Evolutionary conservation across 2,888 invertebrate genomes (phyloP), one percentile per base, ranked within the genome.

Genomic region (Lordiphosa fenestrarum): DNA sequence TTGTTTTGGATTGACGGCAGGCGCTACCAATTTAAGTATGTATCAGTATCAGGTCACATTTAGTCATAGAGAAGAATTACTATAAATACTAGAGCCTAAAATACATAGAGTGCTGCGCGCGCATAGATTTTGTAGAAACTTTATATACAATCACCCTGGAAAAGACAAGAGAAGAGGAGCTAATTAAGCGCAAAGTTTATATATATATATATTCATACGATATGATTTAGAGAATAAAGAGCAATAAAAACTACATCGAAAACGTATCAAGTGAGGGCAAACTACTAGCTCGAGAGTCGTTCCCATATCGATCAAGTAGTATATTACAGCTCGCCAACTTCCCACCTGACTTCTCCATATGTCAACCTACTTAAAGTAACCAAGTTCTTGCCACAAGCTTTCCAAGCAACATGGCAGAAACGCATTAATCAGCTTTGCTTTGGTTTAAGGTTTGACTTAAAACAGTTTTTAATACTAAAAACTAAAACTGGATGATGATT

Each of bases 11-110:
- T 52, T 39, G 30, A 47, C 37, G 15, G 57, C 44, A 53, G 69
- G 58, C 64, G 35, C 46, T 59, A 48, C 62, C 65, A 63, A 65
- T 83, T 66, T 60, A 47, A 60, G 67, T 63, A 58, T 66, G 66
- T 81, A 84, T 81, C 76, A 84, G 76, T 84, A 82, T 77, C 77
- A 77, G 84, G 77, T 81, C 77, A 77, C 66, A 74, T 56, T 74
- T 84, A 70, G 71, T 81, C 69, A 84, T 66, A 77, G 62, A 71
- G 39, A 61, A 75, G 72, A 63, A 53, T 53, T 53, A 51, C 49
- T 35, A 47, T 49, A 53, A 40, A 46, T 47, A 48, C 30, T 38
- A 48, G 66, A 63, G 63, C 58, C 57, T 54, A 84, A 30, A 30
- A 30, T 30, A 30, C 30, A 30, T 75, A 83, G 63, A 69, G 64